Conservation (phyloP, 2,888 invertebrate species). For the Pycnomerus fuliginosus region DNA sequence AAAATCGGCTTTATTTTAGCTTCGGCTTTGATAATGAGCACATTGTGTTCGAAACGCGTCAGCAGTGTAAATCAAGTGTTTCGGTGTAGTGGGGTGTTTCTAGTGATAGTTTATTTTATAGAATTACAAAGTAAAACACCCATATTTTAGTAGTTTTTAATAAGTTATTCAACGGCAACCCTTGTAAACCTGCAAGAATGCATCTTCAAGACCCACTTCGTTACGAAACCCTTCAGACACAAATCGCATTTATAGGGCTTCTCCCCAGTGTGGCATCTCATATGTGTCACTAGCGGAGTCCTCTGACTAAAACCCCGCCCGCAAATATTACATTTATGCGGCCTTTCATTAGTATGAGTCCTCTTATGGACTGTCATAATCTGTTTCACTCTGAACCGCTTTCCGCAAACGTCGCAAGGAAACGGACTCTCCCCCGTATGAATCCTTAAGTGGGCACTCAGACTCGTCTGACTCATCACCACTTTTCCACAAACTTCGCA, state of each 20-base stretch:
- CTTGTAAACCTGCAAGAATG: neutral
- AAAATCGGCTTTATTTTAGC: neutral
- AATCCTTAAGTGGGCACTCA: too few relatives aligned
- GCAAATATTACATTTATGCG: slow-evolving; percentile 22
- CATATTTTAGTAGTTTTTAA: neutral
- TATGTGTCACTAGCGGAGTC: slow-evolving; percentile 13
- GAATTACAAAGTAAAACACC: neutral
- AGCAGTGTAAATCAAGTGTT: too few relatives aligned
- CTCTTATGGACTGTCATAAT: slow-evolving; percentile 40
- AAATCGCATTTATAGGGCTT: slow-evolving; percentile 16
- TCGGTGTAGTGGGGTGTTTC: too few relatives aligned
- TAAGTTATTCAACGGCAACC: neutral
- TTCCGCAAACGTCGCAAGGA: too few relatives aligned
- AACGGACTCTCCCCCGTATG: too few relatives aligned
- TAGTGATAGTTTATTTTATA: neutral
- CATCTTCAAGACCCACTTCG: slow-evolving; percentile 1
- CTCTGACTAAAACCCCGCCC: slow-evolving; percentile 20
- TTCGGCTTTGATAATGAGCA: too few relatives aligned
- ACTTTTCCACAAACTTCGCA: too few relatives aligned
- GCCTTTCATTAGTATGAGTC: slow-evolving; percentile 38
- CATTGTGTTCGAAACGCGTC: too few relatives aligned
- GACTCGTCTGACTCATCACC: too few relatives aligned
- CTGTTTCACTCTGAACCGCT: too few relatives aligned
- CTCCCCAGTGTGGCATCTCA: slow-evolving; percentile 22
- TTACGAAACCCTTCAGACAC: slow-evolving; percentile 17